Percentiles rank a stretch among this genome's conserved stretches.
These are phyloP conservation scores for Condylura cristata DNA, from an alignment of 2,113 vertebrate genomes.

Conservation along the genomic window DNA sequence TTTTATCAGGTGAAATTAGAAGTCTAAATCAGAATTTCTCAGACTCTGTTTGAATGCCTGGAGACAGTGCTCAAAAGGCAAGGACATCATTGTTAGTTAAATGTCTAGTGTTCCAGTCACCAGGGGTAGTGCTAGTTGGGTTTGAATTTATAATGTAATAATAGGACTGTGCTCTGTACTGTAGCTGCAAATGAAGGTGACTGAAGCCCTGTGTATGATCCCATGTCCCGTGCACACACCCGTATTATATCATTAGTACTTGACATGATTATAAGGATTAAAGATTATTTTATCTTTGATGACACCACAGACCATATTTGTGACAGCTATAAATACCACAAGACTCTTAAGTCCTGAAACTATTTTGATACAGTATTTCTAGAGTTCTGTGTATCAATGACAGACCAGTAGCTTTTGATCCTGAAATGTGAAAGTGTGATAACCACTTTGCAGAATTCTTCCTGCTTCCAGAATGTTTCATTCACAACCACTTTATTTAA, in stretches of 20 bases:
- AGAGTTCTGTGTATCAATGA: not conserved
- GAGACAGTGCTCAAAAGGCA: not conserved
- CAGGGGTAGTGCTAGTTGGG: not conserved
- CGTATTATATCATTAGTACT: not conserved
- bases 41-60: not conserved
- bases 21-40: slow-evolving; percentile 15
- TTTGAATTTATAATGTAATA: slow-evolving; percentile 18
- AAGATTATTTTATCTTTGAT: slow-evolving; percentile 35
- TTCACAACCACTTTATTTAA: not conserved
- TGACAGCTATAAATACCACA: not conserved
- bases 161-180: not conserved
- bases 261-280: slow-evolving; percentile 20
- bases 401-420: not conserved
- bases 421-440: not conserved
- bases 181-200: not conserved
- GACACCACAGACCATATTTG: not conserved
- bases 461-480: not conserved
- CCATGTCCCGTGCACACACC: not conserved
- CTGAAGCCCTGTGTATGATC: not conserved
- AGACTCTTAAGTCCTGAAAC: not conserved
- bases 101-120: not conserved
- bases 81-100: slow-evolving; percentile 33
- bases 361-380: not conserved
- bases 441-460: not conserved
- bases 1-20: not conserved